These are phyloP conservation scores for Zeuzera pyrina DNA, from an alignment of 2,888 invertebrate genomes.

Conservation along the genomic window DNA sequence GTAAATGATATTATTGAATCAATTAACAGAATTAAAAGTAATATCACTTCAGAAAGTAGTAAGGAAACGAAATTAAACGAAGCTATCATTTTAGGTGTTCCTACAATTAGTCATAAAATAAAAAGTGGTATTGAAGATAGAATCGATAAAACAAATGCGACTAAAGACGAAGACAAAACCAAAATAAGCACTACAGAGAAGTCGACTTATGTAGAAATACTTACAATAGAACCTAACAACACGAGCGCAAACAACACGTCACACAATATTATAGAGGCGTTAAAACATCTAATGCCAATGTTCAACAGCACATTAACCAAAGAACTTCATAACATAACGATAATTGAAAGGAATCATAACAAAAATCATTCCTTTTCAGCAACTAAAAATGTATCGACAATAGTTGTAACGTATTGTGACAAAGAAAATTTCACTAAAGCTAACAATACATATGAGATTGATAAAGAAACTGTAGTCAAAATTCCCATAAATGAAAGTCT, in stretches of 20 bases:
- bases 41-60: conserved; percentile 30
- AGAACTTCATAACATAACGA: conserved; percentile 57
- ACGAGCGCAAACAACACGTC: conserved; percentile 37
- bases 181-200: conserved; percentile 26
- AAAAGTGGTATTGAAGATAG: conserved; percentile 53
- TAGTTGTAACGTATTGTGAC: conserved; percentile 60
- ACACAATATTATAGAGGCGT: conserved; percentile 50
- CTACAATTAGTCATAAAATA: conserved; percentile 28
- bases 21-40: conserved; percentile 57
- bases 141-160: conserved; percentile 23
- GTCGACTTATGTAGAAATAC: conserved; percentile 48
- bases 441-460: conserved; percentile 22
- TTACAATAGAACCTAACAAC: conserved; percentile 57
- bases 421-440: conserved; percentile 37
- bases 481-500: conserved; percentile 11
- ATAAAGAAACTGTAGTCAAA: conserved; percentile 21
- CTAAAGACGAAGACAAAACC: conserved; percentile 12
- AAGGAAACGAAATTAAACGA: conserved; percentile 40
- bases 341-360: conserved; percentile 53
- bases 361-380: conserved; percentile 48
- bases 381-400: conserved; percentile 56
- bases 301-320: conserved; percentile 54
- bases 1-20: conserved; percentile 58
- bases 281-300: conserved; percentile 61
- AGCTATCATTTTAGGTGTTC: conserved; percentile 47